Base-by-base conservation (phyloP, 2,113 vertebrate species). In the Rhea pennata region DNA sequence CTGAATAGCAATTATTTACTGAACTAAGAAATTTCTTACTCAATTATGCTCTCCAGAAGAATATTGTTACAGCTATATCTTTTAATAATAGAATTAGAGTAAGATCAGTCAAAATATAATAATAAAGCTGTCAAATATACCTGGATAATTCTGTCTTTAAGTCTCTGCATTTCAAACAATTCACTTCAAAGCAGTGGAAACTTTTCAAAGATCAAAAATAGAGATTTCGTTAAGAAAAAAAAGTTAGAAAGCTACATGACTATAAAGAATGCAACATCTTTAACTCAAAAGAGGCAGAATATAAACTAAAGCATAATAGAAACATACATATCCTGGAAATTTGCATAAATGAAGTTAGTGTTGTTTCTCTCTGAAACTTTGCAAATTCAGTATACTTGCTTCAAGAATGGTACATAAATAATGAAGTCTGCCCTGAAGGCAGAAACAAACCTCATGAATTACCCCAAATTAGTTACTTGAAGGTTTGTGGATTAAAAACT, bases 131-230 rank as follows among this genome's bases (percentile, higher is more conserved):
- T 48, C 93, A 93, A 88, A 92, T 15, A 6, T 54, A 88, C 74
- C 56, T 84, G 56, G 61, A 21, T 66, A 80, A 83, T 84, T 86
- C 5, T 62, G 51, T 39, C 44, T 90, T 82, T 92, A 74, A 61
- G 54, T 36, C 46, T 84, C 31, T 93, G 66, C 59, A 81, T 90
- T 94, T 93, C 87, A 93, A 93, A 89, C 53, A 74, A 44, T 62
- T n/a, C 77, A 78, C 27, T 94, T 96, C 72, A 95, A 95, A 94
- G 29, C 20, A 54, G 0, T 42, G 23, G 27, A 87, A 87, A 65
- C 39, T 50, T 90, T 90, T 9, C 51, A 69, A 64, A 16, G 26
- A 95, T 91, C 20, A 95, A 94, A 96, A 97, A 65, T 29, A 90
- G n/a, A 95, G 31, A 82, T n/a, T 58, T 13, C 67, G 50, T 48